Evolutionary conservation across 2,888 invertebrate species (phyloP).

Genomic region (Dolomedes plantarius): DNA sequence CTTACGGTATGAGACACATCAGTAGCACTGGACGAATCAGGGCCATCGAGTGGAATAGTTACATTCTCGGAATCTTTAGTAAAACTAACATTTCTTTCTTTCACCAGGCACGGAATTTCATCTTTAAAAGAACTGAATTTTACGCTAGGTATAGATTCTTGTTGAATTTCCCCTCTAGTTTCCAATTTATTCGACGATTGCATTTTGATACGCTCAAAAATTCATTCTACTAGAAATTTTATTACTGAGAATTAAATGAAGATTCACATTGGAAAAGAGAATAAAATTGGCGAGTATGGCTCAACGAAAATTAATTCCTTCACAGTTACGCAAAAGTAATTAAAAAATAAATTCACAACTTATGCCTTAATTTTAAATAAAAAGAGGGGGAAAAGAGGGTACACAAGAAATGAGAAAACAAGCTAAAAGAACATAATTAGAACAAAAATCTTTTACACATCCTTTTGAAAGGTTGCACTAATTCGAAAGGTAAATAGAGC

Average conservation of each 20-base stretch:
- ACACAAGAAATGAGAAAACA: not conserved
- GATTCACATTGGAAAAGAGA: not conserved
- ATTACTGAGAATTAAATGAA: too few relatives aligned
- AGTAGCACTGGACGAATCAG: constrained; percentile 2
- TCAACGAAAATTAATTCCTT: too few relatives aligned
- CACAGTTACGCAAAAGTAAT: too few relatives aligned
- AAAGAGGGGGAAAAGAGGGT: too few relatives aligned
- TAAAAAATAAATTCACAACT: too few relatives aligned
- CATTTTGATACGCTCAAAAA: constrained; percentile 7
- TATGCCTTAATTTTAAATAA: too few relatives aligned
- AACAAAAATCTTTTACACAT: not conserved
- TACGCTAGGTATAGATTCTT: not conserved
- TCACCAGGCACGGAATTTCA: constrained; percentile 46
- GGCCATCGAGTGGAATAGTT: constrained; percentile 25
- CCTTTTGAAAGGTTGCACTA: not conserved
- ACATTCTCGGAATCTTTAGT: constrained; percentile 51
- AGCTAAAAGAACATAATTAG: not conserved
- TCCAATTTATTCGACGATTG: not conserved
- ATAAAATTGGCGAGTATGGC: not conserved
- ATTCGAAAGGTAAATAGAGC: constrained; percentile 38
- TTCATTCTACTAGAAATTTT: too few relatives aligned
- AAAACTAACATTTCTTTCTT: constrained; percentile 42
- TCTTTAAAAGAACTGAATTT: constrained; percentile 22
- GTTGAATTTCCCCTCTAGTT: not conserved
- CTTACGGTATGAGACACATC: constrained; percentile 43